These are phyloP conservation scores for Trichogramma evanescens DNA, from an alignment of 2,888 invertebrate genomes.

Conservation along the genomic window DNA sequence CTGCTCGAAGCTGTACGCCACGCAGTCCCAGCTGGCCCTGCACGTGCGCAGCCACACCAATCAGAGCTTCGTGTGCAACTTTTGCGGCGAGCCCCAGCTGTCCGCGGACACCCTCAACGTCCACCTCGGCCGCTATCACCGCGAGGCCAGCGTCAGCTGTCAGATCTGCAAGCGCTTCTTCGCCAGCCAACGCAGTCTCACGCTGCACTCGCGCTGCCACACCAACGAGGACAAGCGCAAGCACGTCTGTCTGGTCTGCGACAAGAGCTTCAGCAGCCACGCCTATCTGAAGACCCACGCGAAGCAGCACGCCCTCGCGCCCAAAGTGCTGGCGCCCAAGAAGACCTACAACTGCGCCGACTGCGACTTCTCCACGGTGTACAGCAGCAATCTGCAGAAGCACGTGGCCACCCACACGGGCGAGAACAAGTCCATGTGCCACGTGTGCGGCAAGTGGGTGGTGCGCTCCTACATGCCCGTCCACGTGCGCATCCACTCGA, in stretches of 20 bases:
- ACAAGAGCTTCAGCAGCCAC: slow-evolving; percentile 47
- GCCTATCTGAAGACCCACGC: slow-evolving; percentile 49
- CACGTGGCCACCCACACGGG: slow-evolving; percentile 47
- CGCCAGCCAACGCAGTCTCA: slow-evolving; percentile 48
- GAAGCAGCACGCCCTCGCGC: slow-evolving; percentile 38
- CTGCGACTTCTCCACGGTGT: slow-evolving; percentile 1
- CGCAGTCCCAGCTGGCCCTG: background rate
- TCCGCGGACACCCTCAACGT: too few species aligned
- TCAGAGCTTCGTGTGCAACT: background rate
- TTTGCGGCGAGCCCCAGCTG: slow-evolving; percentile 38
- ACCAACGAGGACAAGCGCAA: slow-evolving; percentile 48
- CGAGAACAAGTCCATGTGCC: slow-evolving; percentile 36
- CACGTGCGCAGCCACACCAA: background rate
- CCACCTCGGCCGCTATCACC: too few species aligned
- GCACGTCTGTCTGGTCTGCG: slow-evolving; percentile 44
- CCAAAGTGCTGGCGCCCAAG: slow-evolving; percentile 23
- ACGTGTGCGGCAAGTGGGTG: slow-evolving; percentile 44
- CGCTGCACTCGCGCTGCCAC: slow-evolving; percentile 32
- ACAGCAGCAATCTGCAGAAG: slow-evolving; percentile 46
- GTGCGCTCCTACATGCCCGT: slow-evolving; percentile 52
- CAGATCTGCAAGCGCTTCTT: slow-evolving; percentile 53
- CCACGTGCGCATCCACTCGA: slow-evolving; percentile 47
- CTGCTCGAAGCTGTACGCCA: background rate
- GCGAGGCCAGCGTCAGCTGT: too few species aligned
- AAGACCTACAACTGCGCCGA: slow-evolving; percentile 38